Conservation (phyloP, 2,888 invertebrate species). For the Erebia aethiops region DNA sequence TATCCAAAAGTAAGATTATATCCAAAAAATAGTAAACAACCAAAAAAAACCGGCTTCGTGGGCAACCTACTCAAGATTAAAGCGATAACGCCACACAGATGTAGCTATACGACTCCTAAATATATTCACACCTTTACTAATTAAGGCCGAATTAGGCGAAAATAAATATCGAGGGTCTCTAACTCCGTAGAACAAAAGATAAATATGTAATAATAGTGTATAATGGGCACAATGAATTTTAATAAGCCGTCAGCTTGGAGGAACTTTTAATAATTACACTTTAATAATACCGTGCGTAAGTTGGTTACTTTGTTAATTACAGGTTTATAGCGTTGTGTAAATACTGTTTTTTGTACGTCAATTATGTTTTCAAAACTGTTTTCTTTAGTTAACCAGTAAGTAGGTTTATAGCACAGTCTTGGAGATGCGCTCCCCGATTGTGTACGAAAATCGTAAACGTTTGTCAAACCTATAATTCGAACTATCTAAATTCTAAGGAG, state of each 20-base stretch:
- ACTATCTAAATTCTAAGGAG: no score
- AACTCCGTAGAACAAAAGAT: slow-evolving; percentile 58
- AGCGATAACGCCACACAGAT: slow-evolving; percentile 50
- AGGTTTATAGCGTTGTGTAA: slow-evolving; percentile 12
- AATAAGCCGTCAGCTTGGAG: slow-evolving; percentile 33
- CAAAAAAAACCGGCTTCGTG: neutral
- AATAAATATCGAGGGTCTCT: slow-evolving; percentile 67
- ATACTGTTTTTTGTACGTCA: slow-evolving; percentile 13
- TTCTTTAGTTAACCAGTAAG: neutral
- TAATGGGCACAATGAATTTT: slow-evolving; percentile 57
- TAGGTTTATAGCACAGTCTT: neutral
- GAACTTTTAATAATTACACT: slow-evolving; percentile 26
- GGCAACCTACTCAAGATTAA: slow-evolving; percentile 15
- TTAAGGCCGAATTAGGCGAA: slow-evolving; percentile 73
- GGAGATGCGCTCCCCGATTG: no score
- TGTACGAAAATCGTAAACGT: no score
- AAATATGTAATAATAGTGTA: slow-evolving; percentile 66
- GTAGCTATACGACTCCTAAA: slow-evolving; percentile 47
- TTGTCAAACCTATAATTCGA: no score
- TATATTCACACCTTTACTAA: slow-evolving; percentile 80
- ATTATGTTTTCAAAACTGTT: slow-evolving; percentile 20
- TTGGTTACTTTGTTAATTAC: slow-evolving; percentile 18
- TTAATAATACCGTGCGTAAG: slow-evolving; percentile 14
- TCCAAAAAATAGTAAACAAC: no score
- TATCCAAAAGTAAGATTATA: no score